phyloP scores from a whole-genome alignment of 53 echinoderm and acorn worm species.

The Patiria pectinifera region DNA sequence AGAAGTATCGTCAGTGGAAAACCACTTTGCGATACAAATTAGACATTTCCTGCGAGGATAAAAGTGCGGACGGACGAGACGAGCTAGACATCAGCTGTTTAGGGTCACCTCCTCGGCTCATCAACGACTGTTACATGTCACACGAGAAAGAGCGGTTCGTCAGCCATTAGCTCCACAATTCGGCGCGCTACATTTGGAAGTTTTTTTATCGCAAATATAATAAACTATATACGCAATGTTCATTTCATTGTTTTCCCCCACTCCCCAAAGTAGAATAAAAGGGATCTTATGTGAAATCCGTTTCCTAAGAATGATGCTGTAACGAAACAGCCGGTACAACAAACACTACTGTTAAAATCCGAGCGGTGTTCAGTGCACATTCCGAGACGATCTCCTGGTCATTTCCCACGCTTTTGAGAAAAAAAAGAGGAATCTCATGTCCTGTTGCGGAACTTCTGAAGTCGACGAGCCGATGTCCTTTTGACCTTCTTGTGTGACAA shows the following conservation, averaged over 20 bases:
- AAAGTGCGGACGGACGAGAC: conserved; percentile 27
- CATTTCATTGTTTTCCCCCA: background rate
- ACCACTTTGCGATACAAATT: conserved; percentile 55
- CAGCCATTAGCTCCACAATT: background rate
- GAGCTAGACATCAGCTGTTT: conserved; percentile 56
- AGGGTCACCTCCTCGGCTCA: conserved; percentile 30
- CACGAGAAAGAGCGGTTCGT: background rate
- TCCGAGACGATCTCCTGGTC: conserved; percentile 49
- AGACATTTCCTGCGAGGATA: conserved; percentile 54
- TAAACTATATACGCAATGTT: background rate
- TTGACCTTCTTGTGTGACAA: conserved; percentile 37
- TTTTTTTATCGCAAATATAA: no score
- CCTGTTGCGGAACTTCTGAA: conserved; percentile 30
- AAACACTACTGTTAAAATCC: no score
- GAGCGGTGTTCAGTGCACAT: conserved; percentile 12
- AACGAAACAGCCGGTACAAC: background rate
- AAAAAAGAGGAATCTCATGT: background rate
- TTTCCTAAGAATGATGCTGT: background rate
- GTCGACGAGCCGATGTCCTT: conserved; percentile 23
- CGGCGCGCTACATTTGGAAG: no score
- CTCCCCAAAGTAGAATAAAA: background rate
- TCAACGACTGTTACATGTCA: conserved; percentile 29
- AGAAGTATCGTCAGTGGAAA: conserved; percentile 27
- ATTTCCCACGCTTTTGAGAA: conserved; percentile 51
- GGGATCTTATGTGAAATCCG: background rate